Evolutionary conservation across 2,113 vertebrate species (phyloP), one percentile per base, ranked within the genome.

Genomic region (Malurus melanocephalus): DNA sequence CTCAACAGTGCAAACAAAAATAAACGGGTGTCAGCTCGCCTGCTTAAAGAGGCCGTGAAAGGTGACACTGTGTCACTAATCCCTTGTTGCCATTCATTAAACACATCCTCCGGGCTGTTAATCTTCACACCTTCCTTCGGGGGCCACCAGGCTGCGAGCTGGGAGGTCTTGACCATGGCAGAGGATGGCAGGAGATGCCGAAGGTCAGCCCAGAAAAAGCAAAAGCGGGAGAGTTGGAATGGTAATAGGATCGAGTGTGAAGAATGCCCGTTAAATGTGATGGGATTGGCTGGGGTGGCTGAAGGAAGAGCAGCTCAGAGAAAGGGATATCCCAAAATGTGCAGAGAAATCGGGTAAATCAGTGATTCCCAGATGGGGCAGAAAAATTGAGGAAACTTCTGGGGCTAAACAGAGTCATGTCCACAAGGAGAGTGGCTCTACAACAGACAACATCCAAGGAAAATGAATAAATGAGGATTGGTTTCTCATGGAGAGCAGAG

Each of bases 71-170:
- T 95, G 91, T 96, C 95, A 94, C 94, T 95, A 96, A 96, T 97
- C 95, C 94, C 96, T 94, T 96, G 96, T 97, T 96, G 96, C 95
- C 94, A 64, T 97, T 96, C 95, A 96, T 97, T 97, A 97, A 97
- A 95, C 89, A 95, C 94, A 95, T 96, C 96, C 95, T 96, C 92
- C 56, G 78, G 92, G 93, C 92, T 95, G 95, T 95, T 97, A 96
- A 97, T 97, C 96, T 96, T 97, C 95, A 97, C 96, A 96, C 97
- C 92, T 97, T 96, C 96, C 96, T 97, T 88, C 85, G 90, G 93
- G 92, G 96, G 92, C 94, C 93, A 94, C 93, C 82, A 88, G 94
- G 89, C 94, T 94, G 93, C 96, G 68, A 94, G 91, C 89, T 94
- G 96, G 96, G 95, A 96, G 96, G 97, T 95, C 95, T 96, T 96